Evolutionary conservation across 2,888 invertebrate genomes (phyloP), one percentile per base, ranked within the genome.

Genomic region (Hydraecia micacea): DNA sequence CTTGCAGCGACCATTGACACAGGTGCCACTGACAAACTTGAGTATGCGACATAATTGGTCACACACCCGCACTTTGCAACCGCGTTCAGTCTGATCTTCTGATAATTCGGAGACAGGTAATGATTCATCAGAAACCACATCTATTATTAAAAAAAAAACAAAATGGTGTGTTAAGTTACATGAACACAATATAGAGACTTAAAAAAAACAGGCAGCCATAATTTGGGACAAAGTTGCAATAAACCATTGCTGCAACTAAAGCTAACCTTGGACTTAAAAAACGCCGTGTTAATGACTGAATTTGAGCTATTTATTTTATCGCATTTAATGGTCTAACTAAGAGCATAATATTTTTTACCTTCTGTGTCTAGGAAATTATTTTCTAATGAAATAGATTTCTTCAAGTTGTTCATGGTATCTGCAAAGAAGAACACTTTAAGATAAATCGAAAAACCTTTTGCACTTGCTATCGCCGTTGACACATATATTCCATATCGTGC

Each of bases 1-100:
- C 36, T 80, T 80, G 78, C 86, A 86, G 49, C 28, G 71, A 0
- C 69, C 75, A 46, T 73, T 80, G 39, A 78, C 67, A 32, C 86
- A 86, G 0, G 46, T 32, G 52, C 86, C 86, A 25, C 75, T 7
- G 7, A 52, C 7, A 67, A 49, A 49, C 49, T 69, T 74, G 39
- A 80, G 69, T 21, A 15, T 67, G 13, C 46, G 77, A 74, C 87
- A 86, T 21, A 76, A 36, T 42, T 81, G 75, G 0, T 73, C 25
- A 18, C 82, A 82, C 0, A 13, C 67, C 6, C 7, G 60, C 6
- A 18, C 2, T 52, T 67, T 70, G 13, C 83, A 81, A 39, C 36
- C 13, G 2, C 58, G 66, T 60, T 49, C 42, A 18, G 5, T 32
- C 1, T 21, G 21, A 32, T 65, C 36, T 3, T 71, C 71, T n/a